phyloP scores from a whole-genome alignment of 1,140 invertebrate genomes.

The Drosophila eugracilis region DNA sequence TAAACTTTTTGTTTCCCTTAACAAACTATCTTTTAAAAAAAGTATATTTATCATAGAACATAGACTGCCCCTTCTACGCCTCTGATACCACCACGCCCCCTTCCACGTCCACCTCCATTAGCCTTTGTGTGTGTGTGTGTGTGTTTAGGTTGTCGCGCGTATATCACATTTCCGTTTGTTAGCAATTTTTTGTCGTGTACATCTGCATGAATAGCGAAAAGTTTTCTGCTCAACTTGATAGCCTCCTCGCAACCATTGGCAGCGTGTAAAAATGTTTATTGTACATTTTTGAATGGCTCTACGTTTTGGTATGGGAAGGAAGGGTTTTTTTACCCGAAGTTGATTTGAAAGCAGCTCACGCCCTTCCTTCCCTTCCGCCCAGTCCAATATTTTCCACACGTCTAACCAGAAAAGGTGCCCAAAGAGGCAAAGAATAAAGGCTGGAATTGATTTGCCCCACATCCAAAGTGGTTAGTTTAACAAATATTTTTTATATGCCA shows the following conservation, averaged over 20 bases:
- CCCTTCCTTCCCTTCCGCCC: conserved; percentile 59
- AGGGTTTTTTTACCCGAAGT: conserved; percentile 31
- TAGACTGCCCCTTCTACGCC: neutral
- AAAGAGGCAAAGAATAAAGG: conserved; percentile 36
- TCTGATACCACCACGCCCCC: neutral
- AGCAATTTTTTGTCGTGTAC: conserved; percentile 69
- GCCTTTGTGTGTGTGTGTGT: conserved; percentile 77
- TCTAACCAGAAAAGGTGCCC: conserved; percentile 65
- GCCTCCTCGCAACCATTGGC: conserved; percentile 33
- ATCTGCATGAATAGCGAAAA: conserved; percentile 72
- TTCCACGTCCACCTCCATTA: conserved; percentile 43
- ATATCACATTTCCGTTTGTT: conserved; percentile 83
- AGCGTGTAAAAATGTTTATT: conserved; percentile 68
- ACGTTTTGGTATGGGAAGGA: conserved; percentile 10
- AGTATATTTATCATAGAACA: too few species aligned
- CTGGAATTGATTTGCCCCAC: conserved; percentile 51
- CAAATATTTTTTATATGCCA: conserved; percentile 8
- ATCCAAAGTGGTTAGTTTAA: neutral
- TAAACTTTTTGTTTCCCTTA: too few species aligned
- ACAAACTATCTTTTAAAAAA: neutral
- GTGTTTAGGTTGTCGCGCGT: conserved; percentile 63
- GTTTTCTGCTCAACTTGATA: conserved; percentile 83
- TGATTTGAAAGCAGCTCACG: conserved; percentile 75
- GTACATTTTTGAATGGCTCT: conserved; percentile 49
- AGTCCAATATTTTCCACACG: conserved; percentile 78